These are phyloP conservation scores for Myocastor coypus DNA, from an alignment of 2,113 vertebrate genomes.

Conservation along the genomic window DNA sequence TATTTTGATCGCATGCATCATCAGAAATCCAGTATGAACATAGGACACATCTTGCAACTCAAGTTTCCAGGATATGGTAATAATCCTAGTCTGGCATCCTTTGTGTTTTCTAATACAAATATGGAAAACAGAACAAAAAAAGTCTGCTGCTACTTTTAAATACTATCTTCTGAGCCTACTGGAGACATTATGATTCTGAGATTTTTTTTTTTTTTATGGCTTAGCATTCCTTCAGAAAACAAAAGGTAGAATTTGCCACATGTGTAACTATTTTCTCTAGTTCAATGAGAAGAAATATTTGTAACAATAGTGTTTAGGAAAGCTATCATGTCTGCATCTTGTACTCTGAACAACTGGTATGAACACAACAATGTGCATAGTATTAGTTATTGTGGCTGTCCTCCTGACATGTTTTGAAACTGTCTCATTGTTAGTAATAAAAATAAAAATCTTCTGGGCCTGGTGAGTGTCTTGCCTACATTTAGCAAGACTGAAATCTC, in stretches of 20 bases:
- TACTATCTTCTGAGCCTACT: not conserved
- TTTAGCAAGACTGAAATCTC: not conserved
- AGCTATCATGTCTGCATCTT: too few relatives aligned
- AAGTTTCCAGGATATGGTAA: not conserved
- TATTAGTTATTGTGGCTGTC: too few relatives aligned
- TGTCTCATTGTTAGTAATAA: too few relatives aligned
- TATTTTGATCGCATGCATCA: not conserved
- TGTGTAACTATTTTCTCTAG: too few relatives aligned
- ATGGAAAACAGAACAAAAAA: not conserved
- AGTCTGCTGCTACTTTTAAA: not conserved
- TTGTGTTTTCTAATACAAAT: slow-evolving; percentile 10
- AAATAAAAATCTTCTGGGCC: not conserved
- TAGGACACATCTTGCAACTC: not conserved
- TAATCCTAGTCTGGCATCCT: not conserved
- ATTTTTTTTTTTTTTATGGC: not conserved
- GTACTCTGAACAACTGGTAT: too few relatives aligned
- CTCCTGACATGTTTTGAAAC: too few relatives aligned
- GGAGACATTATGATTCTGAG: not conserved
- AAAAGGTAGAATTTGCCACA: slow-evolving; percentile 42
- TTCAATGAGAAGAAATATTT: too few relatives aligned
- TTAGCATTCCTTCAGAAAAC: slow-evolving; percentile 45
- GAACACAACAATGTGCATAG: too few relatives aligned
- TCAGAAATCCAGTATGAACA: not conserved
- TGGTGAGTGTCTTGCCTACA: not conserved
- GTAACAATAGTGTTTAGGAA: too few relatives aligned